phyloP scores from a whole-genome alignment of 1,140 invertebrate genomes.

The Wiebesia pumilae region DNA sequence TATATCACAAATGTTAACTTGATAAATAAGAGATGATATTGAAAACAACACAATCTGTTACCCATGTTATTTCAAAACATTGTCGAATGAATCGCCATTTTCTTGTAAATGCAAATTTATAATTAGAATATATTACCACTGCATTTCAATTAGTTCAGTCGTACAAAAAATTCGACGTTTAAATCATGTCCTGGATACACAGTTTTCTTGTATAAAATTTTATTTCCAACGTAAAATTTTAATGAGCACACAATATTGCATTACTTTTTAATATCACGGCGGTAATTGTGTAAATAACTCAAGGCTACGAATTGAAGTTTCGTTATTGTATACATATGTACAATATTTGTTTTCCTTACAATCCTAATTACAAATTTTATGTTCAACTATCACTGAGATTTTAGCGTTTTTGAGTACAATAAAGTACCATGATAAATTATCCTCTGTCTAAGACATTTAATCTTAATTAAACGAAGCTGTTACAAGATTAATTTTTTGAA shows the following conservation, averaged over 20 bases:
- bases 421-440: conserved; percentile 24
- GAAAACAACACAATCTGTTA: background rate
- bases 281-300: conserved; percentile 59
- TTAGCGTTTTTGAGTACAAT: conserved; percentile 18
- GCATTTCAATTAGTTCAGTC: background rate
- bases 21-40: background rate
- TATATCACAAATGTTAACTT: background rate
- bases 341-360: conserved; percentile 25
- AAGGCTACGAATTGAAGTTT: conserved; percentile 57
- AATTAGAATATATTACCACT: conserved; percentile 27
- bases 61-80: background rate
- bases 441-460: conserved; percentile 12
- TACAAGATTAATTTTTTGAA: conserved; percentile 4
- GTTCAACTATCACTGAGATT: conserved; percentile 33
- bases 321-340: conserved; percentile 56
- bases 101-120: conserved; percentile 29
- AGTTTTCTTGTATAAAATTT: conserved; percentile 31
- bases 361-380: conserved; percentile 43
- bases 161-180: conserved; percentile 39
- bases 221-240: conserved; percentile 31
- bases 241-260: conserved; percentile 22
- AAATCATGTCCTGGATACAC: background rate
- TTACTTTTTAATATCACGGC: conserved; percentile 62
- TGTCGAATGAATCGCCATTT: background rate
- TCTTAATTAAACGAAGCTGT: conserved; percentile 23